phyloP scores from a whole-genome alignment of 2,888 invertebrate genomes.

The Ochropleura leucogaster region DNA sequence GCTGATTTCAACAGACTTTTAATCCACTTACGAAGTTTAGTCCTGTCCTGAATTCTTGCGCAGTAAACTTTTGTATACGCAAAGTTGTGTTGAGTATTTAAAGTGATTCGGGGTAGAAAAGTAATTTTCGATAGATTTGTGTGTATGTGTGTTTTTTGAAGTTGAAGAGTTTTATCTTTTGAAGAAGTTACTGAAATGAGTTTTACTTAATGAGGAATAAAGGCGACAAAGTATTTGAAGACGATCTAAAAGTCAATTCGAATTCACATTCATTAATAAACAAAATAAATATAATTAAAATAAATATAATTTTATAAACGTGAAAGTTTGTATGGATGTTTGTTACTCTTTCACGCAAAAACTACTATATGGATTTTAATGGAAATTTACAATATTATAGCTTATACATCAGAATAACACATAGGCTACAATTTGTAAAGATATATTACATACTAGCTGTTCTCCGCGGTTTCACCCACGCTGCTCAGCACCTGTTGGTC shows the following conservation, averaged over 20 bases:
- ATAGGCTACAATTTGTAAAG: too few species aligned
- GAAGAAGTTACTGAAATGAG: neutral
- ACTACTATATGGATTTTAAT: too few species aligned
- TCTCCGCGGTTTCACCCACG: too few species aligned
- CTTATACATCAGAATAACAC: too few species aligned
- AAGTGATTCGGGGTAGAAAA: constrained; percentile 49
- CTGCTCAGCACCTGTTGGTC: too few species aligned
- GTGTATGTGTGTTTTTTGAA: constrained; percentile 6
- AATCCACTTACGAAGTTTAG: constrained; percentile 58
- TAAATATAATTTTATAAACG: too few species aligned
- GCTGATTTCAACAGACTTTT: constrained; percentile 55
- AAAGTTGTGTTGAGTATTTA: constrained; percentile 57
- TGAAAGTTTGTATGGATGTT: too few species aligned
- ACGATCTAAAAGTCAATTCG: neutral
- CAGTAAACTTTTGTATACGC: constrained; percentile 38
- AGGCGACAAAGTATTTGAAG: neutral
- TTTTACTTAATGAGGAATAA: neutral
- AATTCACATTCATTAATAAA: neutral
- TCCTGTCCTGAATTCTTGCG: constrained; percentile 42
- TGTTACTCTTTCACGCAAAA: too few species aligned
- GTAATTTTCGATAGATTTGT: constrained; percentile 35
- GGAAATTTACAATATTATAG: too few species aligned
- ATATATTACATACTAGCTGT: too few species aligned
- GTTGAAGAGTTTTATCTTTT: constrained; percentile 2
- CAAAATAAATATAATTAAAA: too few species aligned